These are phyloP conservation scores for Phaonia tiefii DNA, from an alignment of 2,888 invertebrate genomes.

Conservation along the genomic window DNA sequence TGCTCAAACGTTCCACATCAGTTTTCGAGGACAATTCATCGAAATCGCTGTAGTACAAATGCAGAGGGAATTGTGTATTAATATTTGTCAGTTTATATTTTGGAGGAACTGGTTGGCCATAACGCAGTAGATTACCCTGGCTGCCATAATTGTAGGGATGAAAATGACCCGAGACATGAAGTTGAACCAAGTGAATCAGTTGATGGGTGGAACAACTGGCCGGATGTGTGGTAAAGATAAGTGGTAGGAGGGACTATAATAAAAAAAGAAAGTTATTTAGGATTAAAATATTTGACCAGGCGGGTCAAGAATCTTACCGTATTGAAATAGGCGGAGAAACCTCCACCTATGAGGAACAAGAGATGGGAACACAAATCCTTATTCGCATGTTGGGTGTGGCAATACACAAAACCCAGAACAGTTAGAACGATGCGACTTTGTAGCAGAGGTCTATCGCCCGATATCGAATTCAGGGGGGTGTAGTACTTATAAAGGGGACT, in stretches of 20 bases:
- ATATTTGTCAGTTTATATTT: conserved; percentile 12
- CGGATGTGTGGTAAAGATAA: not conserved
- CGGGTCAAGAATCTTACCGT: not conserved
- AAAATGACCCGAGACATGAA: not conserved
- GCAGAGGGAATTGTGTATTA: not conserved
- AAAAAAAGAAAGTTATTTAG: not conserved
- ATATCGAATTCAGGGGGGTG: not conserved
- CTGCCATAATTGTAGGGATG: not conserved
- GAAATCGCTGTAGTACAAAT: conserved; percentile 27
- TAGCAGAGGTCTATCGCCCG: not conserved
- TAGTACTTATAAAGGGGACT: not conserved
- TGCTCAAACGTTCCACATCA: conserved; percentile 2
- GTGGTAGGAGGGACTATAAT: not conserved
- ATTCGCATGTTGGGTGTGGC: not conserved
- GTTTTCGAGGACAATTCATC: not conserved
- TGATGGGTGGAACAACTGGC: not conserved
- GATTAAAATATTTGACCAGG: not conserved
- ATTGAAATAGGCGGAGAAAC: not conserved
- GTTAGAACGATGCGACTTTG: not conserved
- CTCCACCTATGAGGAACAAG: not conserved
- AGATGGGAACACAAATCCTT: not conserved
- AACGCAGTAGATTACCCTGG: not conserved
- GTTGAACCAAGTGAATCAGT: not conserved
- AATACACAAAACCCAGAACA: not conserved
- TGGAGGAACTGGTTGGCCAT: not conserved